Conservation (phyloP, 2,113 vertebrate species). For the Willisornis vidua region DNA sequence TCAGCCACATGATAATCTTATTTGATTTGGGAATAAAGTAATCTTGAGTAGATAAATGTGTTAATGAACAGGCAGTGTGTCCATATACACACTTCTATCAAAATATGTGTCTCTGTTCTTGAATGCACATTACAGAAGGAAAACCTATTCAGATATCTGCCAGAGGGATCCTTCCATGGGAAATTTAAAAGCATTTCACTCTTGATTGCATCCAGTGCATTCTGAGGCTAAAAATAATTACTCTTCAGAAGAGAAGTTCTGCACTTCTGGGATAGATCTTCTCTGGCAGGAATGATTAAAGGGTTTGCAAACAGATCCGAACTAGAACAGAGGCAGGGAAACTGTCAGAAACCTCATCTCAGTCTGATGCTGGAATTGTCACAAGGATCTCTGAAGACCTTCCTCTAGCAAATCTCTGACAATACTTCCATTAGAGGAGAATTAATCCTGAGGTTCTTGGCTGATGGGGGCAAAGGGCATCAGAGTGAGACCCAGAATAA, state of each 20-base stretch:
- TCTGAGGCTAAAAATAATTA: conserved; percentile 52
- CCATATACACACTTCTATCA: neutral
- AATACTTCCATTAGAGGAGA: neutral
- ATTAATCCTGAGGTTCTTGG: neutral
- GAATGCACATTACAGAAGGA: neutral
- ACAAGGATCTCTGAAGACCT: neutral
- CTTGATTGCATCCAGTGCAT: neutral
- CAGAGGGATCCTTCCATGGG: neutral
- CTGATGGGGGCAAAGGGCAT: neutral
- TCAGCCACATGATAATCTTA: neutral
- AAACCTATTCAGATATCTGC: neutral
- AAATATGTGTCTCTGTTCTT: neutral
- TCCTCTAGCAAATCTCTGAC: neutral
- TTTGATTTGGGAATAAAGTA: neutral
- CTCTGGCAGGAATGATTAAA: conserved; percentile 51
- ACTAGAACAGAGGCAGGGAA: conserved; percentile 17
- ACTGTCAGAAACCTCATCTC: neutral
- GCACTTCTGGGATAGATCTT: conserved; percentile 22
- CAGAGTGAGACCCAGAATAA: neutral
- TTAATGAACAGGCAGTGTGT: neutral
- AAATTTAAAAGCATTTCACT: conserved; percentile 33
- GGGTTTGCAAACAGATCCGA: neutral
- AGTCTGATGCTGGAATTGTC: neutral
- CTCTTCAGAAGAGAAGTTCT: neutral
- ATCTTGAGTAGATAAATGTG: neutral